Conservation (phyloP, 2,888 invertebrate species). For the Isoperla grammatica region DNA sequence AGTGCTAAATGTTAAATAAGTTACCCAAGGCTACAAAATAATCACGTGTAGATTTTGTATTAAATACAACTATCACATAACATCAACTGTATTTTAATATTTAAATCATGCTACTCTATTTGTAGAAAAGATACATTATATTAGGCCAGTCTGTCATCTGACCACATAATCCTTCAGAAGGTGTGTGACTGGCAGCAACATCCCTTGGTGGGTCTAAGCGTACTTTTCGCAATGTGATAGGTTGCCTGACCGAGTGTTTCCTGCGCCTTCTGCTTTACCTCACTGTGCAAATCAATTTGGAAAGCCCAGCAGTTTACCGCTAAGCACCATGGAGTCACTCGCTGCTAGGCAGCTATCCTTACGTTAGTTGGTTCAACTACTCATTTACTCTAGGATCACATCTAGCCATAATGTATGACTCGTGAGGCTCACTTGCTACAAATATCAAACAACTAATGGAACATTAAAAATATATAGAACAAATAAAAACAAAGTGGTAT, state of each 20-base stretch:
- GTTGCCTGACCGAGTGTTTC: constrained; percentile 12
- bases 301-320: constrained; percentile 27
- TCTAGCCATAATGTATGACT: constrained; percentile 23
- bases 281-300: constrained; percentile 12
- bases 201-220: constrained; percentile 28
- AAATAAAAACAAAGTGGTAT: neutral
- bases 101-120: constrained; percentile 32
- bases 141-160: constrained; percentile 32
- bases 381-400: constrained; percentile 31
- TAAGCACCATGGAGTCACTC: constrained; percentile 26
- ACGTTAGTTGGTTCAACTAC: constrained; percentile 23
- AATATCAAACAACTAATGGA: constrained; percentile 25
- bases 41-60: constrained; percentile 37
- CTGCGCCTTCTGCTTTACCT: constrained; percentile 17
- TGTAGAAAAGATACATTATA: constrained; percentile 35
- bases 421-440: constrained; percentile 26
- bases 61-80: constrained; percentile 38
- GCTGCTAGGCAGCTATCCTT: constrained; percentile 26
- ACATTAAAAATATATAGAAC: constrained; percentile 16
- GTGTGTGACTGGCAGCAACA: constrained; percentile 27
- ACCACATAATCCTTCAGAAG: constrained; percentile 23
- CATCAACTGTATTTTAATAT: constrained; percentile 33
- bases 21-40: constrained; percentile 37
- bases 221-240: constrained; percentile 25
- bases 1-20: constrained; percentile 37